phyloP scores from a whole-genome alignment of 2,797 vertebrate genomes.

The Cyprinodon diabolis region DNA sequence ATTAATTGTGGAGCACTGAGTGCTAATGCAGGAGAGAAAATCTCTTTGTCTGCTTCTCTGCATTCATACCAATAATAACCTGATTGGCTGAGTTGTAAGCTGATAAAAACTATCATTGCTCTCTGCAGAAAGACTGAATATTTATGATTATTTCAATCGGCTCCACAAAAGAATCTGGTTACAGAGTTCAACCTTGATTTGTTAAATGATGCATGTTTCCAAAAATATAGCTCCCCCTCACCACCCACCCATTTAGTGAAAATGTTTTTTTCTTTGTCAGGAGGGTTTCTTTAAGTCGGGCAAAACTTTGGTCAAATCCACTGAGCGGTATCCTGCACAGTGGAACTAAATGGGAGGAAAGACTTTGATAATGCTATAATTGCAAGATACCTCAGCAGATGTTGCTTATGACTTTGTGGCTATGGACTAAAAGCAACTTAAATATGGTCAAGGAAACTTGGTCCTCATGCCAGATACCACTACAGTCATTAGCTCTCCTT shows the following conservation, averaged over 20 bases:
- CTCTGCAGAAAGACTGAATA: too few species aligned
- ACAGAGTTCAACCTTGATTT: neutral
- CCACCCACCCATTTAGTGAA: conserved; percentile 1
- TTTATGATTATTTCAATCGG: too few species aligned
- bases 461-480: conserved; percentile 74
- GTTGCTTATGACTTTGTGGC: conserved; percentile 72
- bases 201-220: neutral
- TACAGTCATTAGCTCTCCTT: conserved; percentile 78
- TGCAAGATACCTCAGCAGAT: conserved; percentile 74
- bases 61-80: neutral
- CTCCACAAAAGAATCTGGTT: neutral
- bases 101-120: too few species aligned
- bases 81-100: neutral
- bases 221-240: neutral
- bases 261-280: conserved; percentile 5
- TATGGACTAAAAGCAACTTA: conserved; percentile 70
- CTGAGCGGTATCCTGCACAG: conserved; percentile 61
- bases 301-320: conserved; percentile 32
- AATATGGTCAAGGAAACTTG: conserved; percentile 80
- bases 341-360: conserved; percentile 68
- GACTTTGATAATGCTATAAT: conserved; percentile 74
- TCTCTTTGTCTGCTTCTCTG: neutral
- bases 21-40: too few species aligned
- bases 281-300: conserved; percentile 19
- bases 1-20: too few species aligned